Evolutionary conservation across 2,888 invertebrate species (phyloP).

Genomic region (Colletes collaris): DNA sequence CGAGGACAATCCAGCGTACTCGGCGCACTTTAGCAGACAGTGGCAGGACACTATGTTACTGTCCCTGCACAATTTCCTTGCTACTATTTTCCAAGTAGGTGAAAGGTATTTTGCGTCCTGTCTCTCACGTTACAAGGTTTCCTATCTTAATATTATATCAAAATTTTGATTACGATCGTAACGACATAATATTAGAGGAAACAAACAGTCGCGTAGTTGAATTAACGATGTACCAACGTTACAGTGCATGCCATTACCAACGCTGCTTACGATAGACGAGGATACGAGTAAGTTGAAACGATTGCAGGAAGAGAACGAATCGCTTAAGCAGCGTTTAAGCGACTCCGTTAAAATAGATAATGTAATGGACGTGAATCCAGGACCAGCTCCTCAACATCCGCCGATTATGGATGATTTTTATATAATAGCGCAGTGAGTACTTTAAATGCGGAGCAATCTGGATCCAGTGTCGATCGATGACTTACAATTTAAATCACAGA

Average conservation of each 20-base stretch:
- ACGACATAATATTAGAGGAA: not conserved
- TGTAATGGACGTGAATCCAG: conserved; percentile 86
- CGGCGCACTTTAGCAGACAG: conserved; percentile 94
- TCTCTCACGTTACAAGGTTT: conserved; percentile 32
- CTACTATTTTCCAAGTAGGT: conserved; percentile 91
- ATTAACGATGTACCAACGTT: conserved; percentile 23
- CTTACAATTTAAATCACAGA: not conserved
- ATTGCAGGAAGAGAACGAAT: conserved; percentile 93
- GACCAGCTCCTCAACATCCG: conserved; percentile 88
- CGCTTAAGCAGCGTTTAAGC: conserved; percentile 86
- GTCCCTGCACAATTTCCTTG: conserved; percentile 96
- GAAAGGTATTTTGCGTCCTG: conserved; percentile 59
- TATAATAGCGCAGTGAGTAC: conserved; percentile 91
- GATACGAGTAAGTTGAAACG: conserved; percentile 91
- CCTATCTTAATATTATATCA: not conserved
- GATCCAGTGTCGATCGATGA: too few species aligned
- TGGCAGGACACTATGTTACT: conserved; percentile 98
- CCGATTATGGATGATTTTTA: conserved; percentile 96
- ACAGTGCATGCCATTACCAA: conserved; percentile 93
- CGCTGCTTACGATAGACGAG: conserved; percentile 93
- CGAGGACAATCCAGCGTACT: conserved; percentile 94
- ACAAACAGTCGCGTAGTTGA: not conserved
- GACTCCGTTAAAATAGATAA: conserved; percentile 84
- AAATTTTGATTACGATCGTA: too few species aligned
- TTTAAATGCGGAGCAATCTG: not conserved